phyloP scores from a whole-genome alignment of 1,140 invertebrate genomes.

The Zaprionus ghesquierei region DNA sequence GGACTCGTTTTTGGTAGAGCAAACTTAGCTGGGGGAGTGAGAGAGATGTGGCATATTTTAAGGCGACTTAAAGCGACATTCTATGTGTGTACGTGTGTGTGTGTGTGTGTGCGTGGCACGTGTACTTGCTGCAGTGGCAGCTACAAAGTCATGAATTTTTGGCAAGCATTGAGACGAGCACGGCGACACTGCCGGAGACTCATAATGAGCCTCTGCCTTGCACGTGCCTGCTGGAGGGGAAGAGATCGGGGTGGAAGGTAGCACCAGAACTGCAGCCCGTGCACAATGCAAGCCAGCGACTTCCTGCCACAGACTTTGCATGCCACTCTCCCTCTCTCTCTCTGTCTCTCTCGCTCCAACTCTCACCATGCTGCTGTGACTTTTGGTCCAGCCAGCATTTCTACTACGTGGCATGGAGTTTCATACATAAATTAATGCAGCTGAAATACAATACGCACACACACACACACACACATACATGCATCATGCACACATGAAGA shows the following conservation, averaged over 20 bases:
- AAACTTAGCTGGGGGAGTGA: not conserved
- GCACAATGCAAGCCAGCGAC: slow-evolving; percentile 30
- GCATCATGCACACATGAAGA: not conserved
- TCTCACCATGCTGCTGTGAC: slow-evolving; percentile 51
- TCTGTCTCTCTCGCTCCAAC: not conserved
- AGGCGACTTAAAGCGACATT: slow-evolving; percentile 17
- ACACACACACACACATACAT: slow-evolving; percentile 26
- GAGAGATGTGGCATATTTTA: not conserved
- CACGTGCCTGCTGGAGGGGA: slow-evolving; percentile 3
- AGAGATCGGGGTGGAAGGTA: not conserved
- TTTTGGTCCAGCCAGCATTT: slow-evolving; percentile 51
- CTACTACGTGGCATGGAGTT: slow-evolving; percentile 70
- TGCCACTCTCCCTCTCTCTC: slow-evolving; percentile 27
- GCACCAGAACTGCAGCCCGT: not conserved
- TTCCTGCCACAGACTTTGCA: slow-evolving; percentile 64
- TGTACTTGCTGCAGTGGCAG: slow-evolving; percentile 12
- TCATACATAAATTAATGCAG: slow-evolving; percentile 78
- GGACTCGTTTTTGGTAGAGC: slow-evolving; percentile 1
- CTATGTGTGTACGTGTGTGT: not conserved
- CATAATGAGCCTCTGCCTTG: slow-evolving; percentile 31
- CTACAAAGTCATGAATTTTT: slow-evolving; percentile 29
- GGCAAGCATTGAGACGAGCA: slow-evolving; percentile 24
- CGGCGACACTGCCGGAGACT: slow-evolving; percentile 11
- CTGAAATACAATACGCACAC: slow-evolving; percentile 58
- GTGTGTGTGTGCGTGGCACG: not conserved